Conservation (phyloP, 2,113 vertebrate species). For the Charadrius vociferus region DNA sequence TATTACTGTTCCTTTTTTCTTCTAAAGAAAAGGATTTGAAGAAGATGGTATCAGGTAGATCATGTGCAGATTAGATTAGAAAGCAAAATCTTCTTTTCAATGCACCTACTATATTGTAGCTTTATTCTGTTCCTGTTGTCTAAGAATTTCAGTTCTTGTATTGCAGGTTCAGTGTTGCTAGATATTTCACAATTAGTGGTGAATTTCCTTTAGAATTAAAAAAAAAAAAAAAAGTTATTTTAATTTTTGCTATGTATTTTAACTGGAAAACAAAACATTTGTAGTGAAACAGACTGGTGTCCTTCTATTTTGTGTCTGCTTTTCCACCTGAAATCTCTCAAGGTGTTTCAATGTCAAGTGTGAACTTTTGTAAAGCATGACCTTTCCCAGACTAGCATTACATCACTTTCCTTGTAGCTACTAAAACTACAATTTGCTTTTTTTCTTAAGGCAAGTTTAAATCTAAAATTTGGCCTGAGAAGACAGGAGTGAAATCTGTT, state of each 20-base stretch:
- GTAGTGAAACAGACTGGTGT: neutral
- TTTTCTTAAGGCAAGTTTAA: neutral
- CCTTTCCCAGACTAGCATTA: neutral
- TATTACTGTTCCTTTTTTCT: neutral
- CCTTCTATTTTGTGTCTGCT: neutral
- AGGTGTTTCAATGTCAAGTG: neutral
- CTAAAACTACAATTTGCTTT: neutral
- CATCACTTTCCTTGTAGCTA: neutral
- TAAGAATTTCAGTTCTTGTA: accelerated
- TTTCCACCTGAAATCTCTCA: neutral
- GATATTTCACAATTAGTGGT: neutral
- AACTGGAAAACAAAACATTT: neutral
- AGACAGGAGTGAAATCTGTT: neutral
- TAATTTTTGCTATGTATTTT: neutral
- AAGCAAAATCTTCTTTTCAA: neutral
- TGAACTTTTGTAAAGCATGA: neutral
- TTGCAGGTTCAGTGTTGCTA: neutral
- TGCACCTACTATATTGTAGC: neutral
- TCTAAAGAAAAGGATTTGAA: neutral
- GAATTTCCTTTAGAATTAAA: neutral
- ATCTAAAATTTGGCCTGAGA: neutral
- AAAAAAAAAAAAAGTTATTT: neutral
- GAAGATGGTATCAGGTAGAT: neutral
- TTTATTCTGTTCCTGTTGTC: neutral
- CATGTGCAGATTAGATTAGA: neutral